Evolutionary conservation across 2,797 vertebrate species (phyloP), one percentile per base, ranked within the genome.

Genomic region (Paguma larvata): DNA sequence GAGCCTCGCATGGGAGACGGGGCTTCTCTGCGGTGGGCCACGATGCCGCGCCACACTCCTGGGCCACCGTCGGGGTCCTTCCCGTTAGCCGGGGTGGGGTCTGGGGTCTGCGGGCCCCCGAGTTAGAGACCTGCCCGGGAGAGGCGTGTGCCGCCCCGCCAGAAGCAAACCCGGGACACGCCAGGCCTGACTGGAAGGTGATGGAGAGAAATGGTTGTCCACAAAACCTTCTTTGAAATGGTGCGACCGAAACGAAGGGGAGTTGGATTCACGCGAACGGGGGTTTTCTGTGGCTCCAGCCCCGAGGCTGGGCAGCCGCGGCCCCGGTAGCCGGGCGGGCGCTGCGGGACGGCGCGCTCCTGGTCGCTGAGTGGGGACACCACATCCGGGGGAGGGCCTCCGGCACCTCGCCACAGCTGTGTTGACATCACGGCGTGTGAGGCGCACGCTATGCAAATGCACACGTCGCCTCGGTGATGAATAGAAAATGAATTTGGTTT

Each of bases 401-500:
- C 19, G 3, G 62, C 5, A 0, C 30, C 62, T 88, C 10, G 13
- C 59, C 75, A 82, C 93, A 85, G 88, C 89, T 63, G 23, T 77
- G 41, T 75, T 77, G 67, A 63, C 53, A 19, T 30, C 80, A 46
- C 18, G 85, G 59, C 8, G 0, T 11, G 27, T 38, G 13, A 65
- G 38, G 30, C 67, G 78, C 27, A 34, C 34, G 65, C 67, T 97
- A 65, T 96, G 93, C 63, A 94, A 91, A 91, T 92, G 16, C 59
- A 30, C 15, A 0, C 18, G 27, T 68, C 85, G 75, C 88, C 73
- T 14, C 53, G 88, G 78, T 84, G 91, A 68, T 44, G 30, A 21
- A 53, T 21, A 38, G 95, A 86, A 89, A 91, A 90, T 87, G 80
- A 85, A 21, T 9, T 16, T 85, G 88, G 92, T 51, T 75, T 83